These are phyloP conservation scores for Aporophyla lueneburgensis DNA, from an alignment of 2,888 invertebrate genomes.

Conservation along the genomic window DNA sequence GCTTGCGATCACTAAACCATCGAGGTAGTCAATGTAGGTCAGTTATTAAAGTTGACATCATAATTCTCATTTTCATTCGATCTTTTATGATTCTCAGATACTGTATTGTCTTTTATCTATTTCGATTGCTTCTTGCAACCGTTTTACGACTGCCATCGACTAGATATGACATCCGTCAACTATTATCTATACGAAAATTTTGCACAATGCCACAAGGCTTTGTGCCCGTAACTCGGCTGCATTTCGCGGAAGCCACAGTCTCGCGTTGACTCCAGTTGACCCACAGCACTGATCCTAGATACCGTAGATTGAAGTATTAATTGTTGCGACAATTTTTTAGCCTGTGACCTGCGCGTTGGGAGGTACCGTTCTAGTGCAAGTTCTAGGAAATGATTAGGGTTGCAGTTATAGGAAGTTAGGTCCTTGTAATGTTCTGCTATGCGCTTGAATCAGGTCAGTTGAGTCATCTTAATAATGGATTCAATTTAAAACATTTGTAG, in stretches of 20 bases:
- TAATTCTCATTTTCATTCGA: not conserved
- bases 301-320: slow-evolving; percentile 55
- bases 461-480: not conserved
- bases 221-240: slow-evolving; percentile 17
- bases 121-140: slow-evolving; percentile 21
- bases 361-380: slow-evolving; percentile 12
- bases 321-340: slow-evolving; percentile 48
- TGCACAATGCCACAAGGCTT: slow-evolving; percentile 40
- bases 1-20: not conserved
- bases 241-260: slow-evolving; percentile 68
- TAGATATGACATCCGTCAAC: slow-evolving; percentile 17
- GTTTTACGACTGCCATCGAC: slow-evolving; percentile 19
- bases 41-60: not conserved
- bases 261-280: slow-evolving; percentile 77
- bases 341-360: slow-evolving; percentile 35
- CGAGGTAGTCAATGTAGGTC: not conserved
- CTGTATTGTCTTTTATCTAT: slow-evolving; percentile 20
- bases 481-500: too few species aligned
- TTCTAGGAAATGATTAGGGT: slow-evolving; percentile 40
- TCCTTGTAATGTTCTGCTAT: not conserved
- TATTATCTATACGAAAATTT: slow-evolving; percentile 24
- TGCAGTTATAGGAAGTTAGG: not conserved
- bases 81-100: slow-evolving; percentile 14
- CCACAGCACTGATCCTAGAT: slow-evolving; percentile 66
- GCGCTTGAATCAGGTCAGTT: not conserved